Conservation (phyloP, 2,113 vertebrate species). For the Hippocampus abdominalis region DNA sequence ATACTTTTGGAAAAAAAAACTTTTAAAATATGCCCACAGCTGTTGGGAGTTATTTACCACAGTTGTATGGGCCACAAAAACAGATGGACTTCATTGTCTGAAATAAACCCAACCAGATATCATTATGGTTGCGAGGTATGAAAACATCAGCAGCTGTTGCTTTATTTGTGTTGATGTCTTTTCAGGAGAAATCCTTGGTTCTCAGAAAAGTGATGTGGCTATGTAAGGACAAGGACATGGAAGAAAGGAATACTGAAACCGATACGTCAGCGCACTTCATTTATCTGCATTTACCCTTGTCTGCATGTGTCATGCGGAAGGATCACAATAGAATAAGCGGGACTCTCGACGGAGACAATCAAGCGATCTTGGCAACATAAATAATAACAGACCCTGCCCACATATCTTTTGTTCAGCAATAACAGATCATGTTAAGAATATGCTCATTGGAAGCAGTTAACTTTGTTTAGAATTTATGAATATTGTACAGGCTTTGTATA, state of each 20-base stretch:
- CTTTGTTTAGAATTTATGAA: neutral
- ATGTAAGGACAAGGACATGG: neutral
- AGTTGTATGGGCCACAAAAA: neutral
- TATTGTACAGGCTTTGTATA: too few species aligned
- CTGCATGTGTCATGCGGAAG: neutral
- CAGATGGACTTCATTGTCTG: neutral
- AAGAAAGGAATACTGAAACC: neutral
- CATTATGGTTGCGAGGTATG: constrained; percentile 2
- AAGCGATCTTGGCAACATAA: neutral
- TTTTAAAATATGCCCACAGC: neutral
- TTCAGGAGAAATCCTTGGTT: neutral
- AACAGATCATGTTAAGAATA: neutral
- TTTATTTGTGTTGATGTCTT: neutral
- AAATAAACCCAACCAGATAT: neutral
- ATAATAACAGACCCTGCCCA: neutral
- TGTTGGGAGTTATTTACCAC: neutral
- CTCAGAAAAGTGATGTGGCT: neutral
- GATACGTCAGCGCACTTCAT: neutral
- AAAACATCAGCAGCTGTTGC: constrained; percentile 12
- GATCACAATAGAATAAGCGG: neutral
- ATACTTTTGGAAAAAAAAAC: neutral
- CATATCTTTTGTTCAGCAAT: neutral
- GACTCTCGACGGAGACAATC: neutral
- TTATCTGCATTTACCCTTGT: neutral
- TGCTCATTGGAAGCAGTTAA: neutral